Conservation (phyloP, 1,140 invertebrate species). For the Leptopilina boulardi region DNA sequence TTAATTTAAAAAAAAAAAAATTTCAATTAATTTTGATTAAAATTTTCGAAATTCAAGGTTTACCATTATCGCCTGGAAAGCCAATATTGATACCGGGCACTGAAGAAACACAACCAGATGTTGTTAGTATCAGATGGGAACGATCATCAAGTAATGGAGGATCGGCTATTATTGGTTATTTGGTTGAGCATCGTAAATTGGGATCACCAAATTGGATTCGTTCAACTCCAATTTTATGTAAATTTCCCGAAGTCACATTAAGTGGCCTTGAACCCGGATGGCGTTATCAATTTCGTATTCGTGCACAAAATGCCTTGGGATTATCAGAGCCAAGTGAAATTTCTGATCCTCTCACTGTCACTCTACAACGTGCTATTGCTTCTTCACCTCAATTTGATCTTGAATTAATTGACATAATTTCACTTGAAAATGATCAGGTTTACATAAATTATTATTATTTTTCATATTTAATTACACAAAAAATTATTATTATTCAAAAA, state of each 20-base stretch:
- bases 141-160: slow-evolving; percentile 90
- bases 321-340: slow-evolving; percentile 86
- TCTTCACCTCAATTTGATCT: slow-evolving; percentile 82
- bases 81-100: slow-evolving; percentile 83
- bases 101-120: slow-evolving; percentile 84
- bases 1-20: no score
- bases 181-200: slow-evolving; percentile 87
- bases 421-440: slow-evolving; percentile 86
- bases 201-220: slow-evolving; percentile 87
- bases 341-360: slow-evolving; percentile 87
- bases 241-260: slow-evolving; percentile 83
- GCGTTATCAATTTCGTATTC: slow-evolving; percentile 92
- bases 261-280: slow-evolving; percentile 89
- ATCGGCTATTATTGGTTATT: slow-evolving; percentile 89
- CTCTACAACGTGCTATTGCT: slow-evolving; percentile 81
- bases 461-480: no score
- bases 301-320: slow-evolving; percentile 90
- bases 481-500: no score
- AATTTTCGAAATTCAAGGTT: slow-evolving; percentile 75
- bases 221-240: slow-evolving; percentile 82
- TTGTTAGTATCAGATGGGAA: slow-evolving; percentile 92
- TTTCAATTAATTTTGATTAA: no score
- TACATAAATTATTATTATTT: not conserved
- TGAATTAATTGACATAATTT: slow-evolving; percentile 81
- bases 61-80: slow-evolving; percentile 86